Conservation (phyloP, 35 echinoderm and acorn worm genomes). For the Patiria miniata region DNA sequence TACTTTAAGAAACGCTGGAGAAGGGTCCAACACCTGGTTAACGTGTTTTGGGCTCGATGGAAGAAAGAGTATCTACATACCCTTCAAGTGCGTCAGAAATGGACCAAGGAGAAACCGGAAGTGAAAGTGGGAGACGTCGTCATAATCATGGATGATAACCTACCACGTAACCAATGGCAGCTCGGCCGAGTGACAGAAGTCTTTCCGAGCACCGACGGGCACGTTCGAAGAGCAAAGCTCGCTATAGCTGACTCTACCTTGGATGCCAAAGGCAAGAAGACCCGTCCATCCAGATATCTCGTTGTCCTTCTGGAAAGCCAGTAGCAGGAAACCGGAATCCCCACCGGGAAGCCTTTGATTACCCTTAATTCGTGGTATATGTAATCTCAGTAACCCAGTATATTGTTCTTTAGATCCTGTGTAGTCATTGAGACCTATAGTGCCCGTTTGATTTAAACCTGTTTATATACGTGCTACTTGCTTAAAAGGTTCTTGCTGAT, state of each 20-base stretch:
- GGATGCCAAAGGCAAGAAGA: constrained; percentile 30
- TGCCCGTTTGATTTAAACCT: no score
- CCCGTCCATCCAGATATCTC: neutral
- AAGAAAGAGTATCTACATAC: constrained; percentile 68
- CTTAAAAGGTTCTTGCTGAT: no score
- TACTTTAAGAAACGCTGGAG: constrained; percentile 64
- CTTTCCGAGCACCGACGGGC: constrained; percentile 5
- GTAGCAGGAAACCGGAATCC: constrained; percentile 2
- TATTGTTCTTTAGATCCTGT: no score
- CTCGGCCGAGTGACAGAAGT: constrained; percentile 34
- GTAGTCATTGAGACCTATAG: no score
- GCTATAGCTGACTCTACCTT: constrained; percentile 13
- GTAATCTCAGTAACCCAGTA: no score
- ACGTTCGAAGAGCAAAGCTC: constrained; percentile 47
- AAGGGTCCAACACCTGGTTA: constrained; percentile 60
- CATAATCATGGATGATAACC: constrained; percentile 45
- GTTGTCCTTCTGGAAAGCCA: constrained; percentile 52
- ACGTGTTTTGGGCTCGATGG: constrained; percentile 71
- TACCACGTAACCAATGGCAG: constrained; percentile 44
- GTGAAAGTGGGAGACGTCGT: constrained; percentile 47
- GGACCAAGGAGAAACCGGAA: constrained; percentile 23
- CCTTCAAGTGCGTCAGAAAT: constrained; percentile 60
- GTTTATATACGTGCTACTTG: no score
- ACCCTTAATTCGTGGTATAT: no score
- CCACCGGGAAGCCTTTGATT: constrained; percentile 18